Conservation (phyloP, 1,140 invertebrate genomes). For the Lordiphosa mommai region DNA sequence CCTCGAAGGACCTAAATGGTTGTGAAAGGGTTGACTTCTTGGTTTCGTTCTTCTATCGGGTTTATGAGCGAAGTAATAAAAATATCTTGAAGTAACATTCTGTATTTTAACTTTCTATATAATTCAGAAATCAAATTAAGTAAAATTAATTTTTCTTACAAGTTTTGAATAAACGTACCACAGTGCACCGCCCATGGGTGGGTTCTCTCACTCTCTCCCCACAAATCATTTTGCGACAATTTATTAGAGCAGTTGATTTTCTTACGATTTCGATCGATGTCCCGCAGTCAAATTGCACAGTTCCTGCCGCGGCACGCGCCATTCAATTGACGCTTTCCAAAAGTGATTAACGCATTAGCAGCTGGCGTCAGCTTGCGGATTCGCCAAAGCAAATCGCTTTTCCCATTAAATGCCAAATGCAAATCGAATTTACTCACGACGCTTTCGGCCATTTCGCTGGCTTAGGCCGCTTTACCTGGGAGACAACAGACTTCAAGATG, state of each 20-base stretch:
- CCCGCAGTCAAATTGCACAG: constrained; percentile 46
- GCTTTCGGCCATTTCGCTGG: constrained; percentile 51
- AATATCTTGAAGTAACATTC: no score
- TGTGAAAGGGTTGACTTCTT: no score
- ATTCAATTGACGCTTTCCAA: constrained; percentile 70
- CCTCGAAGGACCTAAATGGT: no score
- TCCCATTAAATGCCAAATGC: constrained; percentile 30
- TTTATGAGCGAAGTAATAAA: no score
- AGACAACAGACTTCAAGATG: constrained; percentile 10
- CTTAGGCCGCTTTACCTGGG: constrained; percentile 36
- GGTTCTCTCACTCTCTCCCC: not conserved
- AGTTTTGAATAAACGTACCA: no score
- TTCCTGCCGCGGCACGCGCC: constrained; percentile 60
- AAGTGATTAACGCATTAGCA: constrained; percentile 75
- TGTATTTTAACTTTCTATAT: no score
- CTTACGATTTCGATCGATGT: constrained; percentile 47
- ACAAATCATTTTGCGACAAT: constrained; percentile 47
- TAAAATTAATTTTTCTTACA: no score
- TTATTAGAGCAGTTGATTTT: constrained; percentile 69
- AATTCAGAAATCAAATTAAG: no score
- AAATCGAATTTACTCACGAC: constrained; percentile 57
- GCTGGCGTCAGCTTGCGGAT: not conserved
- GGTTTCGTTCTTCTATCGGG: no score
- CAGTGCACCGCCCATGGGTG: no score
- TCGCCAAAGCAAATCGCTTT: not conserved